Base-by-base conservation (phyloP, 1,140 invertebrate species). In the Chrysomallon squamiferum region DNA sequence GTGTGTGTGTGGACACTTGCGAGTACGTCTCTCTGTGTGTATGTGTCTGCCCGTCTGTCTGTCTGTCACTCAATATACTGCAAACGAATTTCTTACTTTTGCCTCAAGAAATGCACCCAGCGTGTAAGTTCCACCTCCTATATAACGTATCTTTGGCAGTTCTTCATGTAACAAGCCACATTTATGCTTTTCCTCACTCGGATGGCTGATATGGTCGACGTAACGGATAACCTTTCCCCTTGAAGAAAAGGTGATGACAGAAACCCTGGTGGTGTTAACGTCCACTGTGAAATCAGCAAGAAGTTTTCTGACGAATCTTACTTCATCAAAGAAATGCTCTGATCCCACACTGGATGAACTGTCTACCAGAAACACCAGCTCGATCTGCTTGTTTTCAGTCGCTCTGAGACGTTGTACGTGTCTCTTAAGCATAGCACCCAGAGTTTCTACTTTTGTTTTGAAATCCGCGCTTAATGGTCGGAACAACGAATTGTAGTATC, bases 341-440 rank as follows among this genome's bases (percentile, higher is more conserved):
- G 86, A 80, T 2, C 91, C 91, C 2, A 92, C 89, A 56, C 89
- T 90, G 0, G 89, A 89, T 2, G 90, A 92, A 27, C 88, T 88
- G 77, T 92, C 91, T 9, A 92, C 88, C 18, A 92, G 83, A 74
- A 92, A 92, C 5, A 92, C 86, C 18, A 92, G 78, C 75, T 92
- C 91, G 49, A 90, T 81, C 77, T 89, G 72, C 52, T 79, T 79
- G 69, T 83, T 83, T 22, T 73, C 68, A 6, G 79, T 83, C 15
- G 73, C 52, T 13, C 83, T 47, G 25, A 85, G 64, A 18, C 72
- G 68, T 49, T 87, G 80, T 1, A 89, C 86, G 62, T 88, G 86
- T 62, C 83, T 80, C 66, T 89, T 89, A 13, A 90, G 83, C 3
- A 88, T 79, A 32, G 85, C 84, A 7, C 88, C 89, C 7, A 89